phyloP scores from a whole-genome alignment of 2,888 invertebrate genomes.

The Nezara viridula region DNA sequence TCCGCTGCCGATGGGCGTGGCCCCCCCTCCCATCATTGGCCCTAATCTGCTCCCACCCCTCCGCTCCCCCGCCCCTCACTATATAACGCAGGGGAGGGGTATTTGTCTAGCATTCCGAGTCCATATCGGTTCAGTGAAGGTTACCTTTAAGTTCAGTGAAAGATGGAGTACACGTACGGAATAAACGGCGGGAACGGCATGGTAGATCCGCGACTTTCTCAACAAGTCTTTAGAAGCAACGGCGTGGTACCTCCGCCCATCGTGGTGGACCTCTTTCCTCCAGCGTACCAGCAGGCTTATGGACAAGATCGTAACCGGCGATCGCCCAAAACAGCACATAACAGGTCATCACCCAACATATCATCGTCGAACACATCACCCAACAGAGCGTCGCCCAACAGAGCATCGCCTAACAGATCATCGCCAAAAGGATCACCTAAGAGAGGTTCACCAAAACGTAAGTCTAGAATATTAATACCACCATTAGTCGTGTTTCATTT shows the following conservation, averaged over 20 bases:
- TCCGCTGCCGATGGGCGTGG: not conserved
- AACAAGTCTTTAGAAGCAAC: constrained; percentile 62
- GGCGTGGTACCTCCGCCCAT: constrained; percentile 62
- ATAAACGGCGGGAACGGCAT: constrained; percentile 56
- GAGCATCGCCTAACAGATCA: too few relatives aligned
- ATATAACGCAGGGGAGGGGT: not conserved
- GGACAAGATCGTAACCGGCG: constrained; percentile 55
- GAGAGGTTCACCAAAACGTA: too few relatives aligned
- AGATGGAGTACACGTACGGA: constrained; percentile 47
- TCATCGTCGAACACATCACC: too few relatives aligned
- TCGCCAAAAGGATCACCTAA: too few relatives aligned
- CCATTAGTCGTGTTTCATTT: not conserved
- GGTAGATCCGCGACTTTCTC: too few relatives aligned
- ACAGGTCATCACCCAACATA: too few relatives aligned
- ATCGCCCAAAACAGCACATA: constrained; percentile 61
- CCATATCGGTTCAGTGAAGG: not conserved
- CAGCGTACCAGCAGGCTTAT: constrained; percentile 58
- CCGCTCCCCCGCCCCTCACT: not conserved
- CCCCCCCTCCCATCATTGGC: not conserved
- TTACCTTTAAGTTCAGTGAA: not conserved
- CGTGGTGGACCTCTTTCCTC: constrained; percentile 64
- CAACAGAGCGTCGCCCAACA: too few relatives aligned
- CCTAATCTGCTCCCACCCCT: not conserved
- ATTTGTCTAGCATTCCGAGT: not conserved
- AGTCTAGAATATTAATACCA: not conserved